A percentile compares a stretch with the other conserved stretches of the same genome.
These are phyloP conservation scores for Echeneis naucrates DNA, from an alignment of 2,797 vertebrate genomes.

Conservation along the genomic window DNA sequence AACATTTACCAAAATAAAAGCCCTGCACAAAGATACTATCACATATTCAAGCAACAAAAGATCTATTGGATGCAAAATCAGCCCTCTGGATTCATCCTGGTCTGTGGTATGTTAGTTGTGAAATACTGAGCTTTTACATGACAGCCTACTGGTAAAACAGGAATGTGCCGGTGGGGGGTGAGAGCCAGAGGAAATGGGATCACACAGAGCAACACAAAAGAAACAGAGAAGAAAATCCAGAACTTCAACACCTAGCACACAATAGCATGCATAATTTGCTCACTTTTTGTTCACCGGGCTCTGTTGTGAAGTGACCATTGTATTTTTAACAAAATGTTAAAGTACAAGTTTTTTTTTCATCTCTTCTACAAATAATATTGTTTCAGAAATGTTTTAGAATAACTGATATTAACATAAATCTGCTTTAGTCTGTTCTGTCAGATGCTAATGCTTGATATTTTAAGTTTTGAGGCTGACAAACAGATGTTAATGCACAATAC, in stretches of 20 bases:
- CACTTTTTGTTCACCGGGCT: not conserved
- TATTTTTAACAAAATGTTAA: not conserved
- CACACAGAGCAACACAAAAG: conserved; percentile 46
- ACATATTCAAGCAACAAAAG: not conserved
- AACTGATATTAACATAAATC: not conserved
- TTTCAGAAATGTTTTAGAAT: not conserved
- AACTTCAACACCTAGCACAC: not conserved
- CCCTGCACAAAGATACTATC: not conserved
- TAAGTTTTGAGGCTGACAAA: not conserved
- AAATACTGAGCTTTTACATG: conserved; percentile 69
- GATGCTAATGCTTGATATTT: not conserved
- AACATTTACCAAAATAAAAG: conserved; percentile 10
- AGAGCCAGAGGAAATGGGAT: conserved; percentile 69
- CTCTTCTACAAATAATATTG: not conserved
- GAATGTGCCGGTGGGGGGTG: conserved; percentile 74
- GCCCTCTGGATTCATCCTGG: conserved; percentile 22
- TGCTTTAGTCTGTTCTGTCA: not conserved
- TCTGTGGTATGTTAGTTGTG: conserved; percentile 75
- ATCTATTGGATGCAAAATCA: conserved; percentile 28
- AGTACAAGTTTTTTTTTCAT: fast-evolving
- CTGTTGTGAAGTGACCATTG: not conserved
- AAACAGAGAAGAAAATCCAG: conserved; percentile 25
- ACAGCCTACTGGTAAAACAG: conserved; percentile 83
- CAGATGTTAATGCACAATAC: not conserved
- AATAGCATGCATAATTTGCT: not conserved